These are phyloP conservation scores for Lymantria dispar DNA, from an alignment of 2,888 invertebrate species.

Conservation along the genomic window DNA sequence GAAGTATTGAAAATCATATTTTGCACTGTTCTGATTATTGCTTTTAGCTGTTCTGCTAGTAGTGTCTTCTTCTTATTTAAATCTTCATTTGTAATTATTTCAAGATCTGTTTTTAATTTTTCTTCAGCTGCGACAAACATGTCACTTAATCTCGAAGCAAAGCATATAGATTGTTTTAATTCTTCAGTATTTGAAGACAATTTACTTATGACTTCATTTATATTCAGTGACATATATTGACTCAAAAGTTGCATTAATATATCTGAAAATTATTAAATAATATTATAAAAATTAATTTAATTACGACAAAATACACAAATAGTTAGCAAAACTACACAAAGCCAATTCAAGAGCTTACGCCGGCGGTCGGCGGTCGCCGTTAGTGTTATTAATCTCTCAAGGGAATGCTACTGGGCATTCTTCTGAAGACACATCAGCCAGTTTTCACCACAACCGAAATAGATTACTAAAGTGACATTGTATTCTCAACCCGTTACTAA, in stretches of 20 bases:
- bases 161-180: constrained; percentile 35
- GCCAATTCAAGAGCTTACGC: too few species aligned
- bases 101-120: constrained; percentile 17
- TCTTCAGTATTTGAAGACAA: constrained; percentile 32
- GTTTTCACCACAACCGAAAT: too few species aligned
- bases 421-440: too few species aligned
- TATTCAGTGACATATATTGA: constrained; percentile 44
- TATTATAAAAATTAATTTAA: too few species aligned
- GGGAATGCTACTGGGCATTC: too few species aligned
- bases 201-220: constrained; percentile 34
- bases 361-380: too few species aligned
- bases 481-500: too few species aligned
- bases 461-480: too few species aligned
- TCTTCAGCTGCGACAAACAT: constrained; percentile 24
- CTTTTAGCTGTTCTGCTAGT: constrained; percentile 32
- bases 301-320: too few species aligned
- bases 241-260: constrained; percentile 43
- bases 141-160: constrained; percentile 45
- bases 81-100: constrained; percentile 10
- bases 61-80: constrained; percentile 20
- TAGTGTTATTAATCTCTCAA: too few species aligned
- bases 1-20: constrained; percentile 27
- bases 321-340: too few species aligned
- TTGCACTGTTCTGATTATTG: constrained; percentile 23
- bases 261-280: constrained; percentile 21